Base-by-base conservation (phyloP, 2,888 invertebrate genomes). In the Mystacides longicornis region DNA sequence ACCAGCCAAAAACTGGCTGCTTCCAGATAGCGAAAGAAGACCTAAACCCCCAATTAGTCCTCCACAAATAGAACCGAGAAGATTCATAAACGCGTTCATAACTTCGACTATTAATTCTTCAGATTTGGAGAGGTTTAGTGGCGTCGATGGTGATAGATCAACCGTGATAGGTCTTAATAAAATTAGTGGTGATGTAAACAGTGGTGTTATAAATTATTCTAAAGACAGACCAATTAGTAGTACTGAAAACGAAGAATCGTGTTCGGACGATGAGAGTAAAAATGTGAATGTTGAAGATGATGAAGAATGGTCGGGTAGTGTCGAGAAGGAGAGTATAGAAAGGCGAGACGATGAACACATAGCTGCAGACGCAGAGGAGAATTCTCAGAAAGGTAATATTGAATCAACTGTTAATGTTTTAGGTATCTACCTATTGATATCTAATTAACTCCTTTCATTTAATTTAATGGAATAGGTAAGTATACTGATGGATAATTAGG, bases 1-100 rank as follows among this genome's bases (percentile, higher is more conserved):
- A 2, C 56, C 55, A 16, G 62, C 60, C 72, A 16, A 65, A 74
- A 77, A 77, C 64, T 77, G 77, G 77, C 70, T 77, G 52, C 67
- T 77, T 52, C 77, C 77, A 16, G 77, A 61, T 42, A 59, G 61
- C 51, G 61, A 61, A 33, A 51, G 57, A n/a, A 50, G 56, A 47
- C 59, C 61, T 3, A 54, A 57, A 19, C 19, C 46, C n/a, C 54
- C 48, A n/a, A 46, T 23, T 16, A 46, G 46, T 14, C 57, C 55
- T 2, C 49, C 55, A 7, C 37, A 51, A 19, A 48, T 51, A 22
- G 58, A 60, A 47, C 54, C 54, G n/a, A 45, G 60, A 19, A 53
- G 57, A 42, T 61, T 61, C 51, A 50, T 47, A 53, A 53, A 53
- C 49, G 53, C 56, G n/a, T 59, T 55, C 42, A 49, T 57, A 11